Conservation (phyloP, 2,797 vertebrate genomes). For the Ptychobarbus kaznakovi region DNA sequence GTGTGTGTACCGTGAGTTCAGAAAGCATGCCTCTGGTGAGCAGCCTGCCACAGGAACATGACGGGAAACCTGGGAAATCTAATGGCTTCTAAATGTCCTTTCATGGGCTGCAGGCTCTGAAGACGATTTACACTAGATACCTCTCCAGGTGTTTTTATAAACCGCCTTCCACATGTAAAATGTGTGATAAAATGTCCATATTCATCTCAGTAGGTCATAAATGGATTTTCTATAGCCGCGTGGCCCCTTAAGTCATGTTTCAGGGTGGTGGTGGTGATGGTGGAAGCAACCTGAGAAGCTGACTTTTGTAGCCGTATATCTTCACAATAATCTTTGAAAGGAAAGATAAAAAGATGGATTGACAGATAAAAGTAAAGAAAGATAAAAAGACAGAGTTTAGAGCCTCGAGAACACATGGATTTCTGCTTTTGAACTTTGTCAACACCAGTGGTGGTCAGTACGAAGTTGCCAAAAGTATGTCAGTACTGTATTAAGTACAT, state of each 20-base stretch:
- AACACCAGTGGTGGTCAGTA: too few relatives aligned
- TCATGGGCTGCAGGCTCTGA: constrained; percentile 17
- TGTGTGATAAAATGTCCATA: constrained; percentile 39
- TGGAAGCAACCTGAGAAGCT: not conserved
- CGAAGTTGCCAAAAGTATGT: constrained; percentile 11
- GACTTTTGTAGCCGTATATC: not conserved
- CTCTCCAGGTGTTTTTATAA: constrained; percentile 11
- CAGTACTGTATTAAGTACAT: constrained; percentile 7
- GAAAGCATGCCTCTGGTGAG: constrained; percentile 38
- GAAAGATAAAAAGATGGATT: constrained; percentile 26
- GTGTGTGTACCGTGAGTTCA: constrained; percentile 20
- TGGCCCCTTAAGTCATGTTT: constrained; percentile 26
- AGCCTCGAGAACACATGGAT: constrained; percentile 17
- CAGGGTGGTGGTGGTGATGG: not conserved
- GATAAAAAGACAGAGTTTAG: constrained; percentile 25
- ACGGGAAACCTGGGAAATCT: constrained; percentile 22
- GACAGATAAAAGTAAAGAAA: constrained; percentile 3
- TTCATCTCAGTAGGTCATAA: constrained; percentile 30
- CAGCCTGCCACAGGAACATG: constrained; percentile 26
- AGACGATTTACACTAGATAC: constrained; percentile 17
- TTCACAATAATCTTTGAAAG: constrained; percentile 38
- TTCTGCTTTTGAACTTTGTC: constrained; percentile 36
- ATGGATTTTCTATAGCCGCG: not conserved
- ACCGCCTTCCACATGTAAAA: not conserved
- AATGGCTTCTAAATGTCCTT: constrained; percentile 46